Percentiles rank a stretch among this genome's conserved stretches.
Conservation (phyloP, 2,113 vertebrate species). For the Cyphomyrus discorhynchus region DNA sequence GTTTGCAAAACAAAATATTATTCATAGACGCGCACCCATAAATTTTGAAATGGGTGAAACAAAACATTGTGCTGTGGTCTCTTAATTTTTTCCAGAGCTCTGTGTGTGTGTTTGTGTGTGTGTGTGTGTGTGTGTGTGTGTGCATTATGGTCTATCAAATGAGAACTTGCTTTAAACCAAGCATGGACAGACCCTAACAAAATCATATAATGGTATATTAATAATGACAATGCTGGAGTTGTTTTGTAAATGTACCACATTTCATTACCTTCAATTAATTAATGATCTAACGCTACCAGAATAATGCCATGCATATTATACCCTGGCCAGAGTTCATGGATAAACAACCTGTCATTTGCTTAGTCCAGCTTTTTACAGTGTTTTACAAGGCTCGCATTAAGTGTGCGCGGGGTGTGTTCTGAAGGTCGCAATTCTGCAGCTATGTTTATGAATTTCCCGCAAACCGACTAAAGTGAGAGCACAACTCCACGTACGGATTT, state of each 20-base stretch:
- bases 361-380: slow-evolving; percentile 1
- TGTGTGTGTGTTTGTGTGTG: too few relatives aligned
- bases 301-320: background rate
- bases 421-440: slow-evolving; percentile 51
- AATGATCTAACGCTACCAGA: background rate
- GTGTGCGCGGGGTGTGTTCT: slow-evolving; percentile 28
- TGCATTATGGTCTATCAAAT: background rate
- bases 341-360: background rate
- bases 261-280: background rate
- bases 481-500: slow-evolving; percentile 56
- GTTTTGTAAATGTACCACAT: background rate
- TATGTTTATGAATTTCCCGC: slow-evolving; percentile 61
- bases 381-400: slow-evolving; percentile 21
- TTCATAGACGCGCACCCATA: too few relatives aligned
- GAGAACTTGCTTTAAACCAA: background rate
- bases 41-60: too few relatives aligned
- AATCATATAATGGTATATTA: background rate
- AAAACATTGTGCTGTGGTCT: too few relatives aligned
- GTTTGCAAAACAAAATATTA: too few relatives aligned
- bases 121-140: background rate
- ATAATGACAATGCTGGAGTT: slow-evolving; percentile 2
- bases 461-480: slow-evolving; percentile 62
- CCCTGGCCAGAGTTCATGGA: background rate
- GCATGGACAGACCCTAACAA: background rate
- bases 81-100: too few relatives aligned